Base-by-base conservation (phyloP, 2,113 vertebrate species). In the Marcusenius ussheri region DNA sequence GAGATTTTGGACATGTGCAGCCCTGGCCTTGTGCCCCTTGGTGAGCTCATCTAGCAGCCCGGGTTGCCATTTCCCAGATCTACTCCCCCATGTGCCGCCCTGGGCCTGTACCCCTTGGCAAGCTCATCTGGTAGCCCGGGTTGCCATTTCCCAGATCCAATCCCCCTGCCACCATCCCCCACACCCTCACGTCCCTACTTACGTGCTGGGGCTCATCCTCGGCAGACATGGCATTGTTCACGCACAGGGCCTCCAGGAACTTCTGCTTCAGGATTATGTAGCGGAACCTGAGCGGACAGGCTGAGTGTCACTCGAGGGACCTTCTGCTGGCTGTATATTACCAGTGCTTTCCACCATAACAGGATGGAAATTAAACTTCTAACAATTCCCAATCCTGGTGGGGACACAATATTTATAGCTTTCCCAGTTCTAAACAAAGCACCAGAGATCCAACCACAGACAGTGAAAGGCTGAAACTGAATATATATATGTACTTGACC, bases 221-320 rank as follows among this genome's bases (percentile, higher is more conserved):
- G 17, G 98, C 97, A 92, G 98, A 98, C 96, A 99, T 98, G 1
- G 98, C 98, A 53, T 99, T 99, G 94, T 99, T 99, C 91, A 99
- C 98, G 95, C 97, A 99, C n/a, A 99, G 95, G 51, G 98, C 98
- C 95, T 99, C 98, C 92, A 99, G 94, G 94, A 99, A 99, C 94
- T 97, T 99, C 96, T 99, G 98, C 94, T 98, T 99, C 93, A 99
- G 94, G 89, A 99, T 96, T 90, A 99, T 98, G 93, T 98, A 99
- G 51, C 97, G 98, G 94, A 99, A 99, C 90, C 98, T 99, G 94
- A 90, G 91, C 91, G 39, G 91, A 94, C 0, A 92, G 85, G 15
- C 2, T 17, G 83, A 19, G 46, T 15, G 21, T 93, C 94, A 92
- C 89, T 24, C 10, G 35, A 8, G 35, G 88, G n/a, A 77, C 77